These are phyloP conservation scores for Scophthalmus maximus DNA, from an alignment of 2,113 vertebrate species.

Conservation along the genomic window DNA sequence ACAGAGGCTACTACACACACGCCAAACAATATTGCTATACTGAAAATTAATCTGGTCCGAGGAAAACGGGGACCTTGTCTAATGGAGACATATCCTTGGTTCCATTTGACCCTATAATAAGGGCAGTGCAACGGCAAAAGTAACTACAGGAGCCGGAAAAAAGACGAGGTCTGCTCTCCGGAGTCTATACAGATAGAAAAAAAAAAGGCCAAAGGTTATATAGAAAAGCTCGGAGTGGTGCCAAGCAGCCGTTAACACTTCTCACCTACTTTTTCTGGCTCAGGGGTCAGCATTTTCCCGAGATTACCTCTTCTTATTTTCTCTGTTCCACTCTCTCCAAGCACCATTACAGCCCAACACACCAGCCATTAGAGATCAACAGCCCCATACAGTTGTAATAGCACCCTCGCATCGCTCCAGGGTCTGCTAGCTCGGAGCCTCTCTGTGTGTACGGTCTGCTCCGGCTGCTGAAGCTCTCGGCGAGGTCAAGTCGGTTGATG, in stretches of 20 bases:
- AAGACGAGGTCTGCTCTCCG: conserved; percentile 38
- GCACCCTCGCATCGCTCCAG: conserved; percentile 66
- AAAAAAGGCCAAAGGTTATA: conserved; percentile 64
- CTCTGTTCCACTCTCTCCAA: conserved; percentile 63
- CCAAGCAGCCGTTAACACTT: conserved; percentile 72
- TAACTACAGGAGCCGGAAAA: conserved; percentile 39
- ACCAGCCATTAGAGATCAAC: conserved; percentile 79
- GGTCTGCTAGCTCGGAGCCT: conserved; percentile 65
- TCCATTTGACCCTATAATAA: conserved; percentile 51
- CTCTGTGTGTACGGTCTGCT: conserved; percentile 36
- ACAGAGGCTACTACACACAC: background rate
- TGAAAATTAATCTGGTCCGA: background rate
- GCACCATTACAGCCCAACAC: conserved; percentile 71
- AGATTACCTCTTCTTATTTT: conserved; percentile 77
- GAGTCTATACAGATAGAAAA: conserved; percentile 30
- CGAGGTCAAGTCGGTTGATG: conserved; percentile 66
- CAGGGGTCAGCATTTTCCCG: conserved; percentile 80
- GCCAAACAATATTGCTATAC: background rate
- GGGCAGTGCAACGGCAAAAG: conserved; percentile 7
- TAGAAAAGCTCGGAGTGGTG: conserved; percentile 42
- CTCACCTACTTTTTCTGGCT: conserved; percentile 66
- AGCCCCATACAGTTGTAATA: conserved; percentile 70
- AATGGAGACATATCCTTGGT: conserved; percentile 3
- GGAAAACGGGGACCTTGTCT: background rate
- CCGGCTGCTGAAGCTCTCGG: conserved; percentile 53